Conservation (phyloP, 2,797 vertebrate species). For the Botia kubotai region DNA sequence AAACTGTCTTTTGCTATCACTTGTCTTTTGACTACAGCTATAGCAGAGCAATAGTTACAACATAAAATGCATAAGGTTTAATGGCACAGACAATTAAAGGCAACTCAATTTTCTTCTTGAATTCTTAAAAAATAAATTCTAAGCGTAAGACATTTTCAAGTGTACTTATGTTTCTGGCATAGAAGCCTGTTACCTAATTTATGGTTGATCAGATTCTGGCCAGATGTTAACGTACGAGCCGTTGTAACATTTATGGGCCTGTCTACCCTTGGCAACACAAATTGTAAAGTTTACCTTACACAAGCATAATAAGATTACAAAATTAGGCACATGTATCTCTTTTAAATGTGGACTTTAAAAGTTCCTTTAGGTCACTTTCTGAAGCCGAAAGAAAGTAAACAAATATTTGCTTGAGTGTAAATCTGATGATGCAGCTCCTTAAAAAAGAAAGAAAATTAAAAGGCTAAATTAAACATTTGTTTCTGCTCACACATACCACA, state of each 20-base stretch:
- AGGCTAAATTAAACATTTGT: slow-evolving; percentile 88
- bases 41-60: no score
- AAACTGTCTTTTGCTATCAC: no score
- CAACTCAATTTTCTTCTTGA: no score
- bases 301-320: slow-evolving; percentile 64
- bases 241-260: slow-evolving; percentile 64
- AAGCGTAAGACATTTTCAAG: no score
- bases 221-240: slow-evolving; percentile 67
- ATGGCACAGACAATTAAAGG: no score
- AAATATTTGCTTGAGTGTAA: slow-evolving; percentile 77
- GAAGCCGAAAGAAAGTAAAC: slow-evolving; percentile 65
- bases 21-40: no score
- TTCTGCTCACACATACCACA: slow-evolving; percentile 88
- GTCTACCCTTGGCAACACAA: slow-evolving; percentile 64
- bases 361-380: slow-evolving; percentile 57
- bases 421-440: slow-evolving; percentile 65
- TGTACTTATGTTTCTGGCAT: no score
- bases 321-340: slow-evolving; percentile 69
- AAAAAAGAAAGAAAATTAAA: no score
- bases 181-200: slow-evolving; percentile 66
- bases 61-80: no score
- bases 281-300: neutral
- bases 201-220: slow-evolving; percentile 71
- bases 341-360: slow-evolving; percentile 60
- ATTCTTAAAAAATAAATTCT: no score